Evolutionary conservation across 2,888 invertebrate species (phyloP).

Genomic region (Calliscelio sp.): DNA sequence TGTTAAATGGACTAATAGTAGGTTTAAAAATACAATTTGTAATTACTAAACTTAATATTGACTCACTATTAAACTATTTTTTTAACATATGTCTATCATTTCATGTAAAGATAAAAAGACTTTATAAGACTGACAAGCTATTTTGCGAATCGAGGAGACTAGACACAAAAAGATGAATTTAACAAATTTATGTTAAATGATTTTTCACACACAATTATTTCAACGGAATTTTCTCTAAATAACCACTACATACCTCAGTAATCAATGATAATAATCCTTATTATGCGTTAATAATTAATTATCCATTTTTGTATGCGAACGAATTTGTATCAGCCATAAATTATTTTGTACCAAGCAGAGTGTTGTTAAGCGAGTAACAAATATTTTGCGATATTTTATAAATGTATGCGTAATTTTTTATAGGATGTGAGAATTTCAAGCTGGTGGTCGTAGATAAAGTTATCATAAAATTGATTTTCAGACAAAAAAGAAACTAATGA

Average conservation of each 20-base stretch:
- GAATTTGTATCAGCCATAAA: slow-evolving; percentile 12
- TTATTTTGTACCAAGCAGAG: slow-evolving; percentile 39
- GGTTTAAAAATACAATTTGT: slow-evolving; percentile 20
- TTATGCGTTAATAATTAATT: slow-evolving; percentile 18
- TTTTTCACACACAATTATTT: slow-evolving; percentile 13
- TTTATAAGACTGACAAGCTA: slow-evolving; percentile 61
- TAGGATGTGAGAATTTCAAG: slow-evolving; percentile 4
- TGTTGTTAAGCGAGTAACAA: slow-evolving; percentile 18
- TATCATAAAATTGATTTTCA: slow-evolving; percentile 4
- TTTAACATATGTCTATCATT: slow-evolving; percentile 51
- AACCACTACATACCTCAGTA: slow-evolving; percentile 44
- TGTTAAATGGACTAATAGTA: slow-evolving; percentile 38
- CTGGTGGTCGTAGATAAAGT: slow-evolving; percentile 3
- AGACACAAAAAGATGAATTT: slow-evolving; percentile 44
- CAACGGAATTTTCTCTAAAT: not conserved
- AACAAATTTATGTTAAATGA: slow-evolving; percentile 9
- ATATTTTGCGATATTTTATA: slow-evolving; percentile 39
- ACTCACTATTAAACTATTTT: slow-evolving; percentile 57
- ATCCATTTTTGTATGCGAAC: slow-evolving; percentile 14
- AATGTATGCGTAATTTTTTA: slow-evolving; percentile 28
- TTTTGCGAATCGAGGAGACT: slow-evolving; percentile 60
- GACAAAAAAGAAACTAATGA: too few species aligned
- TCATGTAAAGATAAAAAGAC: slow-evolving; percentile 40
- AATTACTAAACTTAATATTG: slow-evolving; percentile 30
- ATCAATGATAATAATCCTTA: slow-evolving; percentile 12